Conservation (phyloP, 2,888 invertebrate genomes). For the Polietes domitor region DNA sequence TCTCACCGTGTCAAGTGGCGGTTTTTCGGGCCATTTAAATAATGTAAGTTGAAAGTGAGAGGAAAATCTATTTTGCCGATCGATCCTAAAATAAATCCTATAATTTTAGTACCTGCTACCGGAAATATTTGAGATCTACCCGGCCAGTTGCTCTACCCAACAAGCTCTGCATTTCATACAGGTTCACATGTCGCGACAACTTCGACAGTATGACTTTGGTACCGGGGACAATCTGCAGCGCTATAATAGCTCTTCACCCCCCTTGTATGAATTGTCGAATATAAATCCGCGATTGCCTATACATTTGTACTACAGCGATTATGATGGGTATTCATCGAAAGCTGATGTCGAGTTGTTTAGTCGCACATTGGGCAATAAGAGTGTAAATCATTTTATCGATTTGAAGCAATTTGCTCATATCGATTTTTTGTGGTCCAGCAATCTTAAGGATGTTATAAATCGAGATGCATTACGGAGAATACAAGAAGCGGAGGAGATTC, state of each 20-base stretch:
- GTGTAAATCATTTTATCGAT: too few relatives aligned
- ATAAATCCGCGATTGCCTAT: not conserved
- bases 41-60: too few relatives aligned
- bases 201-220: not conserved
- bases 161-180: not conserved
- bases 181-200: not conserved
- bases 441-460: too few relatives aligned
- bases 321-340: too few relatives aligned
- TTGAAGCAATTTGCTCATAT: too few relatives aligned
- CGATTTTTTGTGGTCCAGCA: too few relatives aligned
- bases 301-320: constrained; percentile 4
- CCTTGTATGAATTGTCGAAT: not conserved
- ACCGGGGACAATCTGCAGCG: not conserved
- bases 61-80: too few relatives aligned
- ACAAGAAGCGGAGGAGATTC: too few relatives aligned
- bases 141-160: not conserved
- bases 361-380: too few relatives aligned
- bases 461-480: too few relatives aligned
- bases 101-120: not conserved
- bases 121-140: not conserved
- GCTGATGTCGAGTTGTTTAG: too few relatives aligned
- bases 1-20: too few relatives aligned
- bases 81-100: not conserved
- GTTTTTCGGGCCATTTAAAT: not conserved
- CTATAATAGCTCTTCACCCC: not conserved